These are phyloP conservation scores for Drosophila anceps DNA, from an alignment of 2,888 invertebrate genomes.

Conservation along the genomic window DNA sequence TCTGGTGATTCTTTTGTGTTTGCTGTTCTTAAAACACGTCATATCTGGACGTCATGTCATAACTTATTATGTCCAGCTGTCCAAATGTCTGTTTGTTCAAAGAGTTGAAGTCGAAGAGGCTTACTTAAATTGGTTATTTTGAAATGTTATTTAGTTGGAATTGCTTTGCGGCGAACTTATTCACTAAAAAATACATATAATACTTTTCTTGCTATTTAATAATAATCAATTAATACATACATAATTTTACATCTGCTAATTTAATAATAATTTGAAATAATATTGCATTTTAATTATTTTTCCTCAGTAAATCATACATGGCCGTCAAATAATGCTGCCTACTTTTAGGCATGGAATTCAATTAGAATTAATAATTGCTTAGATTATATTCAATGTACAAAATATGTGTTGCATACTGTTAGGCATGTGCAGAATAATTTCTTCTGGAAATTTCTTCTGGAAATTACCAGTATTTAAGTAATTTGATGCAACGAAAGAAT, in stretches of 20 bases:
- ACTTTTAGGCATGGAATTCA: neutral
- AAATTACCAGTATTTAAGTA: neutral
- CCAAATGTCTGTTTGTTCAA: neutral
- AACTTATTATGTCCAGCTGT: neutral
- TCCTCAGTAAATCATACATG: neutral
- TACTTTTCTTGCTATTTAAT: neutral
- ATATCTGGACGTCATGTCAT: neutral
- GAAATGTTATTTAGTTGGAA: neutral
- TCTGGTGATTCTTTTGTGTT: neutral
- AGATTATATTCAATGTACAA: too few species aligned
- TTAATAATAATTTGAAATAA: too few species aligned
- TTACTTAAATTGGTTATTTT: neutral
- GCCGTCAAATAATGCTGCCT: neutral
- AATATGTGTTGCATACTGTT: neutral
- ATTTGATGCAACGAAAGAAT: neutral
- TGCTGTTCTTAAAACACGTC: neutral
- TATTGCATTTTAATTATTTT: neutral
- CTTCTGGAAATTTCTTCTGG: neutral
- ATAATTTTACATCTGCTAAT: too few species aligned
- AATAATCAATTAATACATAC: neutral
- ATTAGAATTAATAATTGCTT: rapidly evolving
- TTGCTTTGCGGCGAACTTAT: too few species aligned
- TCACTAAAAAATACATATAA: neutral
- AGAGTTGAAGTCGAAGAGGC: neutral
- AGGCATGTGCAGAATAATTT: neutral